A percentile compares a stretch with the other conserved stretches of the same genome.
phyloP scores from a whole-genome alignment of 2,113 vertebrate species.

The Ovibos moschatus region DNA sequence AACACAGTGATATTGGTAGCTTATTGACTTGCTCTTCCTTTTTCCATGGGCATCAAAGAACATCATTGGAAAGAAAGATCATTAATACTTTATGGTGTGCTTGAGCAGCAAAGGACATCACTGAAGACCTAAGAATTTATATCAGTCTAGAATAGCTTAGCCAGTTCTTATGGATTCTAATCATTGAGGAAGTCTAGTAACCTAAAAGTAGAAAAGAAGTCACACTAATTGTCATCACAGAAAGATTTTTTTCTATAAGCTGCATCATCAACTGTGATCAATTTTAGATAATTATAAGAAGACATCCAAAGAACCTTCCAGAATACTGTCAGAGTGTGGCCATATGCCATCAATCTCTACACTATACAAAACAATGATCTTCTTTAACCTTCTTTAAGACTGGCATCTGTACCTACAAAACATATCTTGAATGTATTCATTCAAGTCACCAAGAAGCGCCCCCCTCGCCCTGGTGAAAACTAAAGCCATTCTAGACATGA shows the following conservation, averaged over 20 bases:
- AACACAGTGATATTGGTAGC: neutral
- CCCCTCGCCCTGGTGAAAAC: accelerated
- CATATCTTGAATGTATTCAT: neutral
- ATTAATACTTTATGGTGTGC: neutral
- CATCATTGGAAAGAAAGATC: neutral
- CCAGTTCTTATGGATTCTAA: neutral
- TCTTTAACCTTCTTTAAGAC: neutral
- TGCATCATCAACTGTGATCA: neutral
- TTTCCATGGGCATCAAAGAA: neutral
- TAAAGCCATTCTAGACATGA: neutral
- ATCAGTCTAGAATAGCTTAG: neutral
- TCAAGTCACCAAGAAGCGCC: neutral
- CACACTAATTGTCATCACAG: neutral
- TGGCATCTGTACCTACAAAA: neutral
- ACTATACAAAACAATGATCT: neutral
- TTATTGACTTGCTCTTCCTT: neutral
- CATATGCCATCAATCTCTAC: neutral
- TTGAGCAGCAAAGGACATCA: neutral
- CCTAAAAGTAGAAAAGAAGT: neutral
- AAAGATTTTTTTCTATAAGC: neutral
- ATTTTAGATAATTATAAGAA: neutral
- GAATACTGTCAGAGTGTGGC: neutral
- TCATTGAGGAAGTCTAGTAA: neutral
- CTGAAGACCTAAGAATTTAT: neutral
- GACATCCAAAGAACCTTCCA: neutral